Percentiles rank a stretch among this genome's conserved stretches.
These are phyloP conservation scores for Apeira syringaria DNA, from an alignment of 2,888 invertebrate genomes.

Conservation along the genomic window DNA sequence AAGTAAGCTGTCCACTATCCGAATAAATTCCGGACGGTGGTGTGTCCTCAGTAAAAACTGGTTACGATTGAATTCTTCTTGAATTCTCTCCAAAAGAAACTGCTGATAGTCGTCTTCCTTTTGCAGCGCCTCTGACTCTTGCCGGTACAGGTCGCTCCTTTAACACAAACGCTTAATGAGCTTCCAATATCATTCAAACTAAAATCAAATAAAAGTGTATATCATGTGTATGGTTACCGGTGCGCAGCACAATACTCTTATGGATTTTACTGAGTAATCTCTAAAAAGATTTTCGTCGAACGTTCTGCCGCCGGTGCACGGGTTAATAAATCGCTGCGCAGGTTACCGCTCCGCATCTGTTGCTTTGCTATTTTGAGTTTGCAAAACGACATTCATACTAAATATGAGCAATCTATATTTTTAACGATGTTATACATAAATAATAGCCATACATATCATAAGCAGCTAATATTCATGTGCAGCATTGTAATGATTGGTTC, in stretches of 20 bases:
- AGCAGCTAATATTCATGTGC: slow-evolving; percentile 15
- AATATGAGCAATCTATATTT: slow-evolving; percentile 10
- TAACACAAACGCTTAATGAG: background rate
- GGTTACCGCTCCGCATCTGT: slow-evolving; percentile 5
- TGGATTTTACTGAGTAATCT: slow-evolving; percentile 12
- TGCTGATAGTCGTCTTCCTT: slow-evolving; percentile 43
- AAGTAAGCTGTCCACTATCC: background rate
- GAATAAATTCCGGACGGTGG: slow-evolving; percentile 5
- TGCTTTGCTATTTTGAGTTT: slow-evolving; percentile 2
- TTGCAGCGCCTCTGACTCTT: slow-evolving; percentile 41
- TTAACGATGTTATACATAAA: slow-evolving; percentile 9
- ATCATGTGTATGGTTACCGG: background rate
- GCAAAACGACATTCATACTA: slow-evolving; percentile 11
- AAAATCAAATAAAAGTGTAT: background rate
- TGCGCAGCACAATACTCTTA: slow-evolving; percentile 17
- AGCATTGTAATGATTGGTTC: slow-evolving; percentile 20
- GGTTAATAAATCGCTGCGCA: slow-evolving; percentile 12
- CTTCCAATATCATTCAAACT: background rate
- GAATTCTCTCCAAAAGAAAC: slow-evolving; percentile 38
- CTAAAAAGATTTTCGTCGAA: background rate
- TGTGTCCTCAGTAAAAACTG: slow-evolving; percentile 1
- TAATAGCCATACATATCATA: slow-evolving; percentile 6
- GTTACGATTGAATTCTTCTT: slow-evolving; percentile 38
- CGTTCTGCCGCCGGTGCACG: background rate
- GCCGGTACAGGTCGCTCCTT: slow-evolving; percentile 46